Base-by-base conservation (phyloP, 2,888 invertebrate species). In the Parnassius smintheus region DNA sequence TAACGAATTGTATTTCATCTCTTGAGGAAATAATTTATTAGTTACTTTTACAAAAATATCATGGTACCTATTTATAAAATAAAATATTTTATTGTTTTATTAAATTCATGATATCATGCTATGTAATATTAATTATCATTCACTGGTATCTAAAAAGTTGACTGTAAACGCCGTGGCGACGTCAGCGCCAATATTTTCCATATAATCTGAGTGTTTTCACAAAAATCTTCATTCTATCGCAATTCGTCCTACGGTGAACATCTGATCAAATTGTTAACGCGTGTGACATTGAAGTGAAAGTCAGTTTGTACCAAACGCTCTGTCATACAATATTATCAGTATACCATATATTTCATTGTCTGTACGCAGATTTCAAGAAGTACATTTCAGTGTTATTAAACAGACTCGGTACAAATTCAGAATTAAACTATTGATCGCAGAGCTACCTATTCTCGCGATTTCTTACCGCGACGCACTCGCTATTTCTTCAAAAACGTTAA, bases 171-270 rank as follows among this genome's bases (percentile, higher is more conserved):
- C 82, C 90, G 80, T 71, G 9, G 76, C 83, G 83, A 83, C 72
- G 72, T 85, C 88, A 78, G 91, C 90, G 91, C 90, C 88, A 81
- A 73, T 89, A 78, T 91, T 91, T 91, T 89, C 89, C 87, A 83
- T 91, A 91, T 90, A 91, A 76, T 89, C 85, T 82, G 86, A 83
- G 84, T 88, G 85, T 91, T 90, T 90, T 89, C 90, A 88, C 80
- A 85, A 84, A 25, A 86, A 85, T 82, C 91, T 79, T 91, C 91
- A 91, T 89, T 91, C 90, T 78, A 83, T 83, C 72, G 81, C 85
- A 89, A 90, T 80, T 84, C 91, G 88, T 89, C 86, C 78, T 84
- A 87, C 86, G 82, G 91, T 86, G 78, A 86, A 89, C 91, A 89
- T 83, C 85, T 80, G 78, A 77, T 73, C 75, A 71, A 80, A 83